Base-by-base conservation (phyloP, 35 echinoderm and acorn worm species). In the Eucidaris tribuloides region DNA sequence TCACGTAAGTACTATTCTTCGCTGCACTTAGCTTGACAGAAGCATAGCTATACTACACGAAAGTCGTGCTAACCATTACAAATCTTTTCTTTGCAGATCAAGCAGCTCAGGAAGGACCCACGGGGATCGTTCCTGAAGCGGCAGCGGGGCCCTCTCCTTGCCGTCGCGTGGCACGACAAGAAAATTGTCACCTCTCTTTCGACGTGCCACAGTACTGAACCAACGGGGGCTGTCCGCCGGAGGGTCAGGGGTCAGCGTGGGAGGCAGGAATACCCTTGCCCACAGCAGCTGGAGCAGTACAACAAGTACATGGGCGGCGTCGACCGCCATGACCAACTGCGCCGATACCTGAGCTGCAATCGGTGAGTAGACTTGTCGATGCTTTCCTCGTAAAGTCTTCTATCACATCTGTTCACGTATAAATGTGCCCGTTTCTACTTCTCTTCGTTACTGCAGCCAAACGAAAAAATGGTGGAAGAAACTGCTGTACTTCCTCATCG, bases 221-320 rank as follows among this genome's bases (percentile, higher is more conserved):
- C 19, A 5, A 24, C 15, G 25, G 33, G 28, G 17, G 39, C 45
- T 24, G 7, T 84, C 17, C 24, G 5, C 2, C 39, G 81, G 13
- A 84, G 55, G 44, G 2, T 61, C n/a, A 87, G 41, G 0, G 31
- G 48, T 20, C n/a, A 64, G 9, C 20, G 55, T 7, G 57, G 74
- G 37, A 62, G 28, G 13, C 50, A 44, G 31, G 39, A 24, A 29
- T 45, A 46, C 4, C 18, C 9, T 1, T 31, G 3, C 3, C 86
- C 86, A 3, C 54, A 13, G 24, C 78, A 80, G 55, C 62, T 62
- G 3, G 38, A 37, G 2, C 77, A 81, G 22, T 88, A 81, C 86
- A 81, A 63, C 40, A 65, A 68, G 29, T 57, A 90, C 71, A 84
- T 84, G 71, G 68, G 80, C 3, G 88, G 88, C 0, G 88, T 90